A percentile compares a stretch with the other conserved stretches of the same genome.
phyloP scores from a whole-genome alignment of 2,113 vertebrate genomes.

The Sapayoa aenigma region DNA sequence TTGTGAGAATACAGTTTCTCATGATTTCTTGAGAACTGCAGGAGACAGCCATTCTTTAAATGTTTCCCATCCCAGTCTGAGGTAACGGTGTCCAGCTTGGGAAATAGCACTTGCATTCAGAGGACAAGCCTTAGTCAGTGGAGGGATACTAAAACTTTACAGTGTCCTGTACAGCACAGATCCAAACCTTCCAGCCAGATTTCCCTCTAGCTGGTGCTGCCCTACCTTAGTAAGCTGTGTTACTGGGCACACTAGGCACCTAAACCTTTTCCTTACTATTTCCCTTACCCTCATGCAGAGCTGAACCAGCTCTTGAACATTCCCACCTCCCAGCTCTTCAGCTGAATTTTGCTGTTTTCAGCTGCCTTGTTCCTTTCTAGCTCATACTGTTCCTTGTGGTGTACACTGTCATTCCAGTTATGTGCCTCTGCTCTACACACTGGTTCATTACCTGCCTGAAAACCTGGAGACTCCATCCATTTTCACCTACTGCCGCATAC shows the following conservation, averaged over 20 bases:
- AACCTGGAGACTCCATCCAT: background rate
- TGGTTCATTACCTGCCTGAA: background rate
- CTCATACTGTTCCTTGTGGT: background rate
- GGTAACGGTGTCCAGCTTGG: background rate
- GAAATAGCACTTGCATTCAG: background rate
- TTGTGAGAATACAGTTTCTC: background rate
- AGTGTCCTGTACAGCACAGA: rapidly evolving
- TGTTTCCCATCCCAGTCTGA: background rate
- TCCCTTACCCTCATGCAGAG: background rate
- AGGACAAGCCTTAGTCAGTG: background rate
- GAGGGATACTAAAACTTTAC: background rate
- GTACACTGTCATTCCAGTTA: background rate
- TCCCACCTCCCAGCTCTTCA: background rate
- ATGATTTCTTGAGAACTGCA: background rate
- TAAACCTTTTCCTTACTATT: background rate
- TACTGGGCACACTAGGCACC: background rate
- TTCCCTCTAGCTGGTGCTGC: background rate
- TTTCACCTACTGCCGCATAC: background rate
- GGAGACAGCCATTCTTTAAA: background rate
- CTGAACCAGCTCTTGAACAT: background rate
- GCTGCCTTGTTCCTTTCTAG: background rate
- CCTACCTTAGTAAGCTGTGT: rapidly evolving
- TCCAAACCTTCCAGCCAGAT: background rate
- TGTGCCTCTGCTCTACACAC: rapidly evolving
- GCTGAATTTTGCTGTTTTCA: background rate